Evolutionary conservation across 2,888 invertebrate genomes (phyloP).

Genomic region (Tetragonula carbonaria): DNA sequence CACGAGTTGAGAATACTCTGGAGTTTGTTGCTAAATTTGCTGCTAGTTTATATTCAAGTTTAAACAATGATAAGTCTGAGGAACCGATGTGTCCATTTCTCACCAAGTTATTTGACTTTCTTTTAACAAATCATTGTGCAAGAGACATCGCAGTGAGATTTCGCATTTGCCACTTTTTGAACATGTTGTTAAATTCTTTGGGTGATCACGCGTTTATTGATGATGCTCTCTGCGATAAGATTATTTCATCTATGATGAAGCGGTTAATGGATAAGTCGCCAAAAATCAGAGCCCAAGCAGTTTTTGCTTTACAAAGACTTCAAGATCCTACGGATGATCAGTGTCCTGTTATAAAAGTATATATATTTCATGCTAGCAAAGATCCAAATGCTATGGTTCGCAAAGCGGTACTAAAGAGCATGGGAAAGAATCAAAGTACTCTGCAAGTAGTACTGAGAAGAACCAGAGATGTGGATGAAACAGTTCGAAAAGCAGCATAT

Average conservation of each 20-base stretch:
- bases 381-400: constrained; percentile 92
- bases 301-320: constrained; percentile 90
- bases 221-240: constrained; percentile 90
- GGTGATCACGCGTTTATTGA: constrained; percentile 91
- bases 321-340: constrained; percentile 91
- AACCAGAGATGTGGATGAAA: constrained; percentile 91
- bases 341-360: constrained; percentile 91
- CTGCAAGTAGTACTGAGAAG: constrained; percentile 89
- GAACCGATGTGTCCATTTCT: constrained; percentile 85
- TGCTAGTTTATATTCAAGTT: constrained; percentile 85
- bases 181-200: constrained; percentile 89
- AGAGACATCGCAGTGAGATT: constrained; percentile 87
- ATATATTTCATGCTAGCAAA: constrained; percentile 88
- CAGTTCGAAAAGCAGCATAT: constrained; percentile 88
- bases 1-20: constrained; percentile 88
- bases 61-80: constrained; percentile 81
- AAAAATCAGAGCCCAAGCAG: constrained; percentile 92
- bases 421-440: constrained; percentile 90
- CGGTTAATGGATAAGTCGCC: constrained; percentile 89
- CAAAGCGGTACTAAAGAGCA: constrained; percentile 89
- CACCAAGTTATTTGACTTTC: constrained; percentile 86
- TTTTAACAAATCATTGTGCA: constrained; percentile 86
- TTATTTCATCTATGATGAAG: constrained; percentile 89
- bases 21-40: constrained; percentile 90
- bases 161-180: constrained; percentile 91